Percentiles rank a stretch among this genome's conserved stretches.
phyloP scores from a whole-genome alignment of 2,888 invertebrate species.

The Lucinisca nassula region DNA sequence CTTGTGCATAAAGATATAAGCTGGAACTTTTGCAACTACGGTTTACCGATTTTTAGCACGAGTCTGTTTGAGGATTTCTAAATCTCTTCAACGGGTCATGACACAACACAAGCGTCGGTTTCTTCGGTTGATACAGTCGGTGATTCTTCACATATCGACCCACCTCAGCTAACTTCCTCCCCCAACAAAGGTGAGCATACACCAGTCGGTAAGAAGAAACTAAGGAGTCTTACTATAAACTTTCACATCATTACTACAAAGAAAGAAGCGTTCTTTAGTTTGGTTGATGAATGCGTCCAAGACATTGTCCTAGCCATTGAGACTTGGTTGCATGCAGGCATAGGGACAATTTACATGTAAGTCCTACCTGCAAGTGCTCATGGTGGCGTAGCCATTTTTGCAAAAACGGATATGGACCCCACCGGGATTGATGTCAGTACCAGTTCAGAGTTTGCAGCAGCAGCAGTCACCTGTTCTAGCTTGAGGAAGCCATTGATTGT shows the following conservation, averaged over 20 bases:
- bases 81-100: no score
- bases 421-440: background rate
- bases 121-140: no score
- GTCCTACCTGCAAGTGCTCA: background rate
- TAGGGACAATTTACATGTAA: background rate
- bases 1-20: background rate
- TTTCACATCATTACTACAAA: conserved; percentile 17
- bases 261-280: background rate
- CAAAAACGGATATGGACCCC: background rate
- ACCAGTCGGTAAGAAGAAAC: background rate
- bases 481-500: background rate
- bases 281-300: background rate
- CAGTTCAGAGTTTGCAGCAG: conserved; percentile 6
- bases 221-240: background rate
- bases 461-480: background rate
- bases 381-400: conserved; percentile 19
- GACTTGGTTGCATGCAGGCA: conserved; percentile 14
- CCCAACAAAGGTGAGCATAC: background rate
- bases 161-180: background rate
- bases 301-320: conserved; percentile 9
- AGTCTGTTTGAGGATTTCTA: conserved; percentile 9
- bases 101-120: no score
- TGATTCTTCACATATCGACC: background rate
- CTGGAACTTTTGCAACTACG: conserved; percentile 18
- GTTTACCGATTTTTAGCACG: conserved; percentile 7